Base-by-base conservation (phyloP, 2,888 invertebrate species). In the Epinotia brunnichana region DNA sequence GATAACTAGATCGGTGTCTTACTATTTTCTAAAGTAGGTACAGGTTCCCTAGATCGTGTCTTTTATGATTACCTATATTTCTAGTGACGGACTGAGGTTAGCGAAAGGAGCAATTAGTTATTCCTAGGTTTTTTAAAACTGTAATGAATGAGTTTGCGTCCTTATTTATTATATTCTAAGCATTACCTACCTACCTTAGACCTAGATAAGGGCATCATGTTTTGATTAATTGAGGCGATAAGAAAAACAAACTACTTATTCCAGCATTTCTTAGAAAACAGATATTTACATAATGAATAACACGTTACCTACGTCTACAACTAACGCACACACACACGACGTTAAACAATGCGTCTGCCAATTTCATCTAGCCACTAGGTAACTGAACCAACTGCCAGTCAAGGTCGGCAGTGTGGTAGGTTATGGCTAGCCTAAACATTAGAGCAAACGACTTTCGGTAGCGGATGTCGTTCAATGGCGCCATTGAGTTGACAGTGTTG, bases 351-450 rank as follows among this genome's bases (percentile, higher is more conserved):
- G 41, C 24, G 61, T 19, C 17, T 17, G 53, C 61, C 41, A 62
- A 69, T 62, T 24, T 61, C 5, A 54, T 69, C 61, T 62, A 61
- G 53, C 64, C 21, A 39, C 39, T 62, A 69, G 61, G 69, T 62
- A 60, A 69, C 13, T 56, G 61, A 62, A n/a, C 57, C 10, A 39
- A 64, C 51, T 53, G 60, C 0, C 35, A 35, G 35, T 13, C 70
- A 71, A 71, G 70, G 70, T 60, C 21, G 44, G 10, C 51, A 17
- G 51, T 69, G 68, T 7, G 68, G 60, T 60, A 69, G 60, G 60
- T 69, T 39, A 39, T 3, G 69, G 51, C 60, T 69, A 69, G 69
- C n/a, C 68, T 39, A 60, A 69, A 69, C 69, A 69, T 59, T 51
- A 29, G 19, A 19, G 39, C 11, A 39, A 29, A n/a, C 35, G 10